phyloP scores from a whole-genome alignment of 2,888 invertebrate species.

The Drosophila mettleri region DNA sequence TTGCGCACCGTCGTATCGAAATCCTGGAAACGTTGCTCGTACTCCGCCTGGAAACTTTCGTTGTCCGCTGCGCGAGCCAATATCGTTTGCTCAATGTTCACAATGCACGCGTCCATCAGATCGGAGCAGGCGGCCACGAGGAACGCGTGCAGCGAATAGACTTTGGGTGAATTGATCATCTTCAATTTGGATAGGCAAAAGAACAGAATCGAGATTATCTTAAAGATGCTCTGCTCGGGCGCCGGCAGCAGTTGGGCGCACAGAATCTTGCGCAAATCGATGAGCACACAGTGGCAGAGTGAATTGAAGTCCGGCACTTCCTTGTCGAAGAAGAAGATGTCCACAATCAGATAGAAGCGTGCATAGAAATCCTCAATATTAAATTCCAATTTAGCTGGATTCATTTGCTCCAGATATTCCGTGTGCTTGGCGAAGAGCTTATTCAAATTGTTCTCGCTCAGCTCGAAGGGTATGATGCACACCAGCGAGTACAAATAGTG shows the following conservation, averaged over 20 bases:
- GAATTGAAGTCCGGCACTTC: conserved; percentile 88
- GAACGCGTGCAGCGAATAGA: conserved; percentile 93
- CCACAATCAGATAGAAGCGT: conserved; percentile 85
- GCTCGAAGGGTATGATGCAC: conserved; percentile 93
- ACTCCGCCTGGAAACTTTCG: conserved; percentile 81
- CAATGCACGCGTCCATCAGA: conserved; percentile 86
- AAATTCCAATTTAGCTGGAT: conserved; percentile 85
- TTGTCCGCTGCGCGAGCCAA: conserved; percentile 82
- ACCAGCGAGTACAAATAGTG: conserved; percentile 94
- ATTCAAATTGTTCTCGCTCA: conserved; percentile 94
- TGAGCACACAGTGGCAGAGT: conserved; percentile 89
- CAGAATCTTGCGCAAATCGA: conserved; percentile 90
- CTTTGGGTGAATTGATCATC: conserved; percentile 90
- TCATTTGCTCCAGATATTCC: conserved; percentile 87
- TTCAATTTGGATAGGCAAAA: conserved; percentile 92
- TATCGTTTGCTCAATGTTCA: conserved; percentile 84
- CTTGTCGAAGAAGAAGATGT: conserved; percentile 86
- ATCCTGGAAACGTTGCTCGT: conserved; percentile 81
- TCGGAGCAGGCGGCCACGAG: conserved; percentile 91
- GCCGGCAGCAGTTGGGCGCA: conserved; percentile 88
- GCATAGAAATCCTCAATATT: conserved; percentile 86
- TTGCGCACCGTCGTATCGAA: conserved; percentile 83
- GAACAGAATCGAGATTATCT: conserved; percentile 92
- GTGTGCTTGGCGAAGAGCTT: conserved; percentile 90
- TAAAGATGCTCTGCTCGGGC: conserved; percentile 89